phyloP scores from a whole-genome alignment of 2,888 invertebrate genomes.

The Aphidoletes aphidimyza region DNA sequence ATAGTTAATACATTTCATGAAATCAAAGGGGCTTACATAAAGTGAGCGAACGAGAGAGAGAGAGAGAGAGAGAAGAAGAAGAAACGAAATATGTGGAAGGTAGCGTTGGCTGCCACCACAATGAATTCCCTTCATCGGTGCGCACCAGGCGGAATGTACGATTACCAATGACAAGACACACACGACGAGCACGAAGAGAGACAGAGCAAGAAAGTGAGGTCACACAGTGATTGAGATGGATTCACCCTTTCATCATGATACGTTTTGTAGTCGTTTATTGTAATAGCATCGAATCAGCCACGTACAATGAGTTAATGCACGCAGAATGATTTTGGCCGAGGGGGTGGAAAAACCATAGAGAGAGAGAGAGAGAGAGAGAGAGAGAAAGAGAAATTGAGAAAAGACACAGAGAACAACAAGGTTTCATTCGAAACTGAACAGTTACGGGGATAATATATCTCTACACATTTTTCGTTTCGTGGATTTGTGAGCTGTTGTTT shows the following conservation, averaged over 20 bases:
- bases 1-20: slow-evolving; percentile 14
- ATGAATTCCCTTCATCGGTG: background rate
- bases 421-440: too few species aligned
- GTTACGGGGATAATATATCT: slow-evolving; percentile 23
- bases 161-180: background rate
- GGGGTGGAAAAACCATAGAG: background rate
- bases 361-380: background rate
- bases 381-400: background rate
- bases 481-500: slow-evolving; percentile 18
- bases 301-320: slow-evolving; percentile 13
- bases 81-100: too few species aligned
- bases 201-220: background rate
- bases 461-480: slow-evolving; percentile 29
- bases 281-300: slow-evolving; percentile 40
- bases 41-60: too few species aligned
- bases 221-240: slow-evolving; percentile 34
- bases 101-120: background rate
- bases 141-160: background rate
- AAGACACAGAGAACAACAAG: background rate
- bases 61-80: too few species aligned
- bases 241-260: slow-evolving; percentile 51
- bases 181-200: background rate
- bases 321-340: background rate
- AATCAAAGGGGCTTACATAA: too few species aligned
- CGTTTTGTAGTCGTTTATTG: slow-evolving; percentile 41